phyloP scores from a whole-genome alignment of 2,113 vertebrate species.

The Accipiter cooperii region DNA sequence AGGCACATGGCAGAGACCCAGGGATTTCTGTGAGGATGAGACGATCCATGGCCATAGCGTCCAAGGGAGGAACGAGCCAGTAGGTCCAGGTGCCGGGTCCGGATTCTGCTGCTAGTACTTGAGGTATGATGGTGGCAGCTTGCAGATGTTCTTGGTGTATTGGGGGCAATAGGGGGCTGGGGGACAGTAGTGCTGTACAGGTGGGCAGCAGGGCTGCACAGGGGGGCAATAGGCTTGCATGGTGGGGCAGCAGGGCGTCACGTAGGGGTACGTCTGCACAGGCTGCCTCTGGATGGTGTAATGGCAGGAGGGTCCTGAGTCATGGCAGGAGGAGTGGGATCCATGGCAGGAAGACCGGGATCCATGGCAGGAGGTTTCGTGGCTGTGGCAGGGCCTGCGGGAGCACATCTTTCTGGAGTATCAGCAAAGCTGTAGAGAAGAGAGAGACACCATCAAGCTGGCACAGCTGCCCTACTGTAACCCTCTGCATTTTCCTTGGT shows the following conservation, averaged over 20 bases:
- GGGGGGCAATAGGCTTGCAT: not conserved
- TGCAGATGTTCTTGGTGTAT: not conserved
- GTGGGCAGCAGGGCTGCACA: not conserved
- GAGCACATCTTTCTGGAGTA: not conserved
- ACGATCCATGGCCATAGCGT: fast-evolving
- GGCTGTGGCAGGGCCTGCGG: not conserved
- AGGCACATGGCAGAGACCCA: not conserved
- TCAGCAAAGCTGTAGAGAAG: not conserved
- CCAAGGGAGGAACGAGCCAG: not conserved
- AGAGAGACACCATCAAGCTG: not conserved
- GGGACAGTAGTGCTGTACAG: not conserved
- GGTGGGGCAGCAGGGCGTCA: not conserved
- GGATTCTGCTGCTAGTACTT: not conserved
- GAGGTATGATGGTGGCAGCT: fast-evolving
- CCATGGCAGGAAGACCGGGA: not conserved
- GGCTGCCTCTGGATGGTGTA: not conserved
- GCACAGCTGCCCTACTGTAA: fast-evolving
- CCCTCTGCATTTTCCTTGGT: not conserved
- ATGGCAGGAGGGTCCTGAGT: not conserved
- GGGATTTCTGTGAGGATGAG: not conserved
- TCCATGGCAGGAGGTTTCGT: not conserved
- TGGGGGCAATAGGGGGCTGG: not conserved
- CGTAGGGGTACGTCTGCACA: not conserved
- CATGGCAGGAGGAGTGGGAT: not conserved
- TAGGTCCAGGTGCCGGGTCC: fast-evolving